Percentiles rank a stretch among this genome's conserved stretches.
Evolutionary conservation across 2,113 vertebrate genomes (phyloP).

Genomic region (Emydura subglobosa): DNA sequence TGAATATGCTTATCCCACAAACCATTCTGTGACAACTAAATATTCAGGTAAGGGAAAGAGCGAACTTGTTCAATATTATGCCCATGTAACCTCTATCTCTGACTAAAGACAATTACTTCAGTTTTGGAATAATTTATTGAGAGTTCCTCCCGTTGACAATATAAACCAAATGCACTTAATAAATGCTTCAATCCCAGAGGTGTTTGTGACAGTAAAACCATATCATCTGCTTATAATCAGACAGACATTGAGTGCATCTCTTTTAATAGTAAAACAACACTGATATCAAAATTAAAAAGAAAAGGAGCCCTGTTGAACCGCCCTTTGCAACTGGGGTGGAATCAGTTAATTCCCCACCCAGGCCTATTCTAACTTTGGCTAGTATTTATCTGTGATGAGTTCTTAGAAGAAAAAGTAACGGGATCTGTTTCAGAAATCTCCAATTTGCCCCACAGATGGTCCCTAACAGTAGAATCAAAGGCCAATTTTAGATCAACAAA

Average conservation of each 20-base stretch:
- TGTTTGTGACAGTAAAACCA: not conserved
- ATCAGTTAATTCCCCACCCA: not conserved
- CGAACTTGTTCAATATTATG: not conserved
- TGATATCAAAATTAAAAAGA: not conserved
- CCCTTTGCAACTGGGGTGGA: not conserved
- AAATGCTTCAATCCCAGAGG: not conserved
- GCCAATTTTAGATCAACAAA: not conserved
- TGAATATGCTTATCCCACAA: not conserved
- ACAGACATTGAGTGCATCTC: not conserved
- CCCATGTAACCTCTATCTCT: not conserved
- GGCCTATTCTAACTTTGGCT: not conserved
- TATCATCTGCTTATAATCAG: not conserved
- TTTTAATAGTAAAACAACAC: not conserved
- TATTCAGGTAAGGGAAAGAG: not conserved
- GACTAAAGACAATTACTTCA: not conserved
- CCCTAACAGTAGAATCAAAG: not conserved
- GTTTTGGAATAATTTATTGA: not conserved
- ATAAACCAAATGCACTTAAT: not conserved
- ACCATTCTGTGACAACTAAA: not conserved
- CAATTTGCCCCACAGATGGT: not conserved
- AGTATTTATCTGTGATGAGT: not conserved
- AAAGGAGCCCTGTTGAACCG: not conserved
- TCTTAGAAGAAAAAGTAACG: not conserved
- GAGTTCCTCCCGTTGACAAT: not conserved
- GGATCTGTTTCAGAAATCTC: not conserved